Conservation (phyloP, 2,888 invertebrate genomes). For the Rhogogaster chlorosoma region DNA sequence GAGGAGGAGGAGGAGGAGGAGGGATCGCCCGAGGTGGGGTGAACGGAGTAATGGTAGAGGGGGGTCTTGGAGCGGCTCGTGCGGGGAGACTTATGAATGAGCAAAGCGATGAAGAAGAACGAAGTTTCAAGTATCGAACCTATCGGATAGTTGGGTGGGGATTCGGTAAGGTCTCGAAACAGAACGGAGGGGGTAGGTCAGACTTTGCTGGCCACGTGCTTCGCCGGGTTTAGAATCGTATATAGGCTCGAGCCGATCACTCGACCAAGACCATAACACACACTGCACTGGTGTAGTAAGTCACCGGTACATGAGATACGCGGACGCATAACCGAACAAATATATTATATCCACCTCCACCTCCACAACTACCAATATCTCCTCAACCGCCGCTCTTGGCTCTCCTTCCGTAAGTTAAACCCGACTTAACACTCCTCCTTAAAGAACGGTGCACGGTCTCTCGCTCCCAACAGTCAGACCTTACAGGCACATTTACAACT, state of each 20-base stretch:
- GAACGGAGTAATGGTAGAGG: constrained; percentile 52
- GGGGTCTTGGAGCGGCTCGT: constrained; percentile 51
- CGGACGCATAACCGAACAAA: not conserved
- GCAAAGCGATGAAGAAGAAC: constrained; percentile 64
- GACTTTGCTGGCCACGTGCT: constrained; percentile 72
- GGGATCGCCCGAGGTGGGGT: constrained; percentile 57
- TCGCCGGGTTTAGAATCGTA: constrained; percentile 67
- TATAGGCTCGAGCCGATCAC: constrained; percentile 66
- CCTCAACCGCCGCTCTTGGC: not conserved
- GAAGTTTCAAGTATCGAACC: constrained; percentile 38
- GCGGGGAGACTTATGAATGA: constrained; percentile 54
- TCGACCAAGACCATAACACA: constrained; percentile 64
- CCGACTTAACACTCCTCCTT: constrained; percentile 10
- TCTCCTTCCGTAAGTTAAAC: constrained; percentile 17
- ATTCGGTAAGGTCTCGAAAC: not conserved
- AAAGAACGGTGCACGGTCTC: constrained; percentile 15
- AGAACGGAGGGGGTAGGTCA: constrained; percentile 45
- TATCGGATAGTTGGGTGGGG: constrained; percentile 34
- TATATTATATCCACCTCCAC: constrained; percentile 9
- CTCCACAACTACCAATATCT: not conserved
- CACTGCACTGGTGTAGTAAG: constrained; percentile 53
- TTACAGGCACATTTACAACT: not conserved
- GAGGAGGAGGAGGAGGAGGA: constrained; percentile 56
- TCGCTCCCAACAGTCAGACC: constrained; percentile 2
- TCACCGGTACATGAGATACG: constrained; percentile 15